Percentiles rank a stretch among this genome's conserved stretches.
These are phyloP conservation scores for Puma concolor DNA, from an alignment of 2,113 vertebrate species.

Conservation along the genomic window DNA sequence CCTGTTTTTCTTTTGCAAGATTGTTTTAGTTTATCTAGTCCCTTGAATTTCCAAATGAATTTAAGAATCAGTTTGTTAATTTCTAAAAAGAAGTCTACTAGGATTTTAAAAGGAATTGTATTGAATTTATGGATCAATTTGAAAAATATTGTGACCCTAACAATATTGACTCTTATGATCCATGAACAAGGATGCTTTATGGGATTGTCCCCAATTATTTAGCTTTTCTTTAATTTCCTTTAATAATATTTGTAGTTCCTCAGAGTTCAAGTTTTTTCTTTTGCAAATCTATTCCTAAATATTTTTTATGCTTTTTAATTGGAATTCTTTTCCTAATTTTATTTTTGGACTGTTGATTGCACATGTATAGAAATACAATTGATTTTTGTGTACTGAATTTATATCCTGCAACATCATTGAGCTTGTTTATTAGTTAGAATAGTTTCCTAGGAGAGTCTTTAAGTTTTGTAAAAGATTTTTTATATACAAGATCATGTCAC, in stretches of 20 bases:
- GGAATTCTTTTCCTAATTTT: neutral
- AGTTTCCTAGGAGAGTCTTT: neutral
- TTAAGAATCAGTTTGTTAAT: neutral
- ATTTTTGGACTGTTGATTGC: neutral
- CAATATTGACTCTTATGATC: neutral
- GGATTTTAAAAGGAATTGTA: neutral
- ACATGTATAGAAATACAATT: neutral
- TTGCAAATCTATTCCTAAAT: neutral
- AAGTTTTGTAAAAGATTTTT: neutral
- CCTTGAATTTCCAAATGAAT: neutral
- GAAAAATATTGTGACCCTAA: neutral
- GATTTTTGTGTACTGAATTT: neutral
- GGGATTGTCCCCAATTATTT: no score
- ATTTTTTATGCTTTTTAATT: neutral
- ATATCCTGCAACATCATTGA: neutral
- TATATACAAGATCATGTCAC: neutral
- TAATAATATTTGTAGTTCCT: neutral
- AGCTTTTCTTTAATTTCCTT: neutral
- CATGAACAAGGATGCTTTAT: neutral
- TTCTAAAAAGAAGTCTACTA: neutral
- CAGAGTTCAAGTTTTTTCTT: neutral
- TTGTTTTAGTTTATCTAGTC: neutral
- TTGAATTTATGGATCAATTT: neutral
- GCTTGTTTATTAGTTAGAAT: neutral
- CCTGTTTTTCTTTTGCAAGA: neutral